Evolutionary conservation across 2,797 vertebrate species (phyloP).

Genomic region (Naso thynnoides): DNA sequence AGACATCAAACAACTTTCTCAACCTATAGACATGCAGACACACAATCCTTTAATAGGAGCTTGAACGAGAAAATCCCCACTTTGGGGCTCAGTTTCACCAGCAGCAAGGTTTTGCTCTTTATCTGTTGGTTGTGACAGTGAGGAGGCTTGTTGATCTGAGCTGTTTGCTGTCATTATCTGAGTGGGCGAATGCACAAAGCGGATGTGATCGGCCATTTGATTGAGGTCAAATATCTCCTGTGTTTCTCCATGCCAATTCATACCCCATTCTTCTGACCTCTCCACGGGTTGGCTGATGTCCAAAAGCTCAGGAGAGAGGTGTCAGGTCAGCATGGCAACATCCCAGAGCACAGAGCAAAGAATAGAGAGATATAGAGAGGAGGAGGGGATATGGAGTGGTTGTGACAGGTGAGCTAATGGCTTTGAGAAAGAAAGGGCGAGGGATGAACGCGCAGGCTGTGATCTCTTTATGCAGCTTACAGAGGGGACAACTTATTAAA

Average conservation of each 20-base stretch:
- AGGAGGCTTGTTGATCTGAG: conserved; percentile 32
- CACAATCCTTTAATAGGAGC: conserved; percentile 12
- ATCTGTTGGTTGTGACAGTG: conserved; percentile 19
- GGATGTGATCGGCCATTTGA: conserved; percentile 65
- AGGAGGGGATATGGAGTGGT: conserved; percentile 58
- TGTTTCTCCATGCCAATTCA: conserved; percentile 36
- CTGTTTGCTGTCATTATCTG: conserved; percentile 63
- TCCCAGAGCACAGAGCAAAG: conserved; percentile 32
- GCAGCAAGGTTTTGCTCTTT: conserved; percentile 31
- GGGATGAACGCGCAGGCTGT: conserved; percentile 61
- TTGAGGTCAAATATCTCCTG: conserved; percentile 78
- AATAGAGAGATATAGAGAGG: conserved; percentile 56
- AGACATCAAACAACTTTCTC: conserved; percentile 13
- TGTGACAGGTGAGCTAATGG: conserved; percentile 76
- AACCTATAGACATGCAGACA: neutral
- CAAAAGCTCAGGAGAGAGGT: conserved; percentile 49
- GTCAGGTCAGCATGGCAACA: conserved; percentile 56
- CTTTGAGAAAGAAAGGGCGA: conserved; percentile 71
- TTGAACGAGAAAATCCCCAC: conserved; percentile 28
- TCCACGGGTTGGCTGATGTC: conserved; percentile 47
- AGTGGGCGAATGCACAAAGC: conserved; percentile 65
- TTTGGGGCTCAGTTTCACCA: conserved; percentile 6
- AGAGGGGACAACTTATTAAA: conserved; percentile 82
- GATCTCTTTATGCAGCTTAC: conserved; percentile 80
- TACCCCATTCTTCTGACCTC: conserved; percentile 55